Evolutionary conservation across 2,888 invertebrate genomes (phyloP), one percentile per base, ranked within the genome.

Genomic region (Drosophila silvestris): DNA sequence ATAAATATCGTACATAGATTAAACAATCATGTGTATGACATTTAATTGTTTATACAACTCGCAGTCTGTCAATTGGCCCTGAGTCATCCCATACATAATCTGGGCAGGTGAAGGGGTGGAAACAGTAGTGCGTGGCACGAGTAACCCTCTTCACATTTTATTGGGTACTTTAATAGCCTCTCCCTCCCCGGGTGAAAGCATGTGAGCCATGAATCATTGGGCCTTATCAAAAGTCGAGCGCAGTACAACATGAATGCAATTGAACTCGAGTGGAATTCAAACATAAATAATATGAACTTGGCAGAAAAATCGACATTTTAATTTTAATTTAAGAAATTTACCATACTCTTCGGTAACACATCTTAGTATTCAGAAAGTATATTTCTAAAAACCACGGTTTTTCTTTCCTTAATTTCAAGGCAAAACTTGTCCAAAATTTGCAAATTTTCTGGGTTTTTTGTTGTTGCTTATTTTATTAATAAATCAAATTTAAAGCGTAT

Each of bases 131-230:
- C 6, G 5, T 19, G 16, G 12, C 52, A 64, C 63, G 50, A 16
- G 67, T 10, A 26, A 39, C 26, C 35, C 51, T 26, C 5, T 62
- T 32, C 0, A 9, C 16, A 35, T 52, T 35, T 22, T 35, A 19
- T 66, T 22, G 22, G 22, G 9, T 7, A 2, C 4, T 9, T 22
- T 7, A 1, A 47, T 4, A 14, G 7, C 14, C 44, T n/a, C n/a
- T 4, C 39, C n/a, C 39, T 10, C 39, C n/a, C 41, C 10, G 5
- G 5, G 5, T 10, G 41, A n/a, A 52, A 28, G 12, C 63, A 56
- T 59, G 59, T 68, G 59, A 56, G 50, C 44, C 50, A 53, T 75
- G 75, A 70, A 58, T 75, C 76, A 76, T 61, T 28, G 50, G 28
- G 12, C 28, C 61, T 76, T 70, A 76, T 76, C 75, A 70, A 47